Evolutionary conservation across 2,113 vertebrate genomes (phyloP).

Genomic region (Labrus mixtus): DNA sequence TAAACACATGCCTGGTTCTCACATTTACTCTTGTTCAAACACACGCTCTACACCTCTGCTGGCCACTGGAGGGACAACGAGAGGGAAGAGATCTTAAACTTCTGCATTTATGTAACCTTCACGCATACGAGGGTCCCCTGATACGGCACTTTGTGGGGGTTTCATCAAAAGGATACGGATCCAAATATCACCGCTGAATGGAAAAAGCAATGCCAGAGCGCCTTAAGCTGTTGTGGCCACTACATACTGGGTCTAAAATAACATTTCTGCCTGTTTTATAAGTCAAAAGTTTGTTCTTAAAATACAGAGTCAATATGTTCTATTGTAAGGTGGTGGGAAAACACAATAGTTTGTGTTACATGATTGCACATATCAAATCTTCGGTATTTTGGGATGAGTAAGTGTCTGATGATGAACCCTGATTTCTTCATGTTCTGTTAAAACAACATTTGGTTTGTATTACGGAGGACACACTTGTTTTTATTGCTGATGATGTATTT

Average conservation of each 20-base stretch:
- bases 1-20: constrained; percentile 46
- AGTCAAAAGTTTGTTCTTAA: background rate
- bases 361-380: background rate
- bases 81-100: constrained; percentile 14
- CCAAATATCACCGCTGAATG: constrained; percentile 11
- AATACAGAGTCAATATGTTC: constrained; percentile 16
- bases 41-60: constrained; percentile 43
- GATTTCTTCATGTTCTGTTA: background rate
- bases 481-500: background rate
- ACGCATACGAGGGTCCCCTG: background rate
- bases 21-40: constrained; percentile 50
- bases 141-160: background rate
- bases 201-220: constrained; percentile 9
- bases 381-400: background rate
- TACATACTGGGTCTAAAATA: background rate
- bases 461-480: background rate
- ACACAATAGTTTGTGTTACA: background rate
- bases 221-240: constrained; percentile 33
- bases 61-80: constrained; percentile 6
- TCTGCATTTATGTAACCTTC: constrained; percentile 17
- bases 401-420: background rate
- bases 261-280: background rate
- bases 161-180: constrained; percentile 12
- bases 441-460: too few relatives aligned
- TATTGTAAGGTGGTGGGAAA: background rate